Conservation (phyloP, 2,888 invertebrate genomes). For the Hydrotaea cyrtoneurina region DNA sequence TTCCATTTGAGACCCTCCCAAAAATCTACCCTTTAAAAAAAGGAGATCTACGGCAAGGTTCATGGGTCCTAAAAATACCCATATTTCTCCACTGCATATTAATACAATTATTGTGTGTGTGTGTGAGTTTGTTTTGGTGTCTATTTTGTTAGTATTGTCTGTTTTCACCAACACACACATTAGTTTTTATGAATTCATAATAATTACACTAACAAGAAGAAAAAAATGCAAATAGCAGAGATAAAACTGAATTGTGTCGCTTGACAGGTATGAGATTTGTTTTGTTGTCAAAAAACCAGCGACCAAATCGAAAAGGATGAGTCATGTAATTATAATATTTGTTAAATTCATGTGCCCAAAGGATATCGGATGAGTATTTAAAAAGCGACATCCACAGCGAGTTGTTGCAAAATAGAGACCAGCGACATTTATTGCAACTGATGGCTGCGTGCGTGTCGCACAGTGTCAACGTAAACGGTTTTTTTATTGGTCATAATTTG, state of each 20-base stretch:
- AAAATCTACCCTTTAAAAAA: neutral
- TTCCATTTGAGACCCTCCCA: too few species aligned
- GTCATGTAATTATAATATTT: conserved; percentile 78
- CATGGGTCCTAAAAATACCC: neutral
- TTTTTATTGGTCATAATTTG: too few species aligned
- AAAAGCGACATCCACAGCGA: conserved; percentile 63
- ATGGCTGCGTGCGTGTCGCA: neutral
- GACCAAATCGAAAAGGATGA: conserved; percentile 66
- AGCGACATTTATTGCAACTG: neutral
- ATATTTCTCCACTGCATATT: conserved; percentile 28
- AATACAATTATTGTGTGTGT: conserved; percentile 28
- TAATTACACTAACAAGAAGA: conserved; percentile 30
- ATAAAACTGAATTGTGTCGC: conserved; percentile 29
- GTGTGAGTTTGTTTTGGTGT: neutral
- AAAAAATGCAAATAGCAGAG: too few species aligned
- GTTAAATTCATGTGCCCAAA: conserved; percentile 75
- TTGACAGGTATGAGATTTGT: conserved; percentile 47
- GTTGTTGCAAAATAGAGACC: too few species aligned
- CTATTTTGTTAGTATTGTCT: neutral
- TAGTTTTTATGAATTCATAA: conserved; percentile 20
- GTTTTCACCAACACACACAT: conserved; percentile 24
- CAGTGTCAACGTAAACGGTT: too few species aligned
- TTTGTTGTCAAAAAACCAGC: conserved; percentile 64
- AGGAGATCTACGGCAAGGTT: too few species aligned
- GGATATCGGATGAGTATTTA: conserved; percentile 73